Evolutionary conservation across 1,140 invertebrate species (phyloP), one percentile per base, ranked within the genome.

Genomic region (Micrasema minimum): DNA sequence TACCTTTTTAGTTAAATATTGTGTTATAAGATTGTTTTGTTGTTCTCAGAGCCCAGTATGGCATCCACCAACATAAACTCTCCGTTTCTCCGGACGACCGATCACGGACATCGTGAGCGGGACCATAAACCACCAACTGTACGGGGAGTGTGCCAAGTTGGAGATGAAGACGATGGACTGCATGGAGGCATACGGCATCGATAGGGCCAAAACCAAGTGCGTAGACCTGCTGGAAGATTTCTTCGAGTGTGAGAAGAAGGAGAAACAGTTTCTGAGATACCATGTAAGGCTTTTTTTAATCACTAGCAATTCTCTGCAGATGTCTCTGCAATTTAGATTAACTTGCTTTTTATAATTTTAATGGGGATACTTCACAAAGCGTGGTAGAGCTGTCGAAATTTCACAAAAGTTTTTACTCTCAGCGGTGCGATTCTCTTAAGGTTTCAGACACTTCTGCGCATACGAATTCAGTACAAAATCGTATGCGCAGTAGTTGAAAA

Each of bases 91-190:
- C 87, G 87, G 37, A 85, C 85, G n/a, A 7, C 89, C 90, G 0
- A 81, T 91, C 16, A 91, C 90, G 0, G 91, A 92, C 80, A 76
- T 92, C 16, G 88, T 87, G 61, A 88, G 86, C 71, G 82, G 83
- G 26, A 62, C 91, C 12, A 69, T 88, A 12, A 89, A 86, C 69
- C 87, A 89, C 76, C 91, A 93, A 77, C 78, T 84, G 73, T 80
- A 85, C 71, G 83, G 85, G 9, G 77, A 76, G 16, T 93, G 92
- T 78, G 86, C 84, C 35, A 82, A 87, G 64, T 83, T 91, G 69
- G 91, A 93, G 79, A 81, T 90, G 78, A 82, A 85, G 14, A 85
- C 87, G 61, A 87, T 91, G 78, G 88, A 93, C 66, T 93, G 92
- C 77, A 72, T 91, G 7, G 91, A 93, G 78, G 91, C 90, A 1